Conservation (phyloP, 2,888 invertebrate species). For the Dicyrtoma fusca region DNA sequence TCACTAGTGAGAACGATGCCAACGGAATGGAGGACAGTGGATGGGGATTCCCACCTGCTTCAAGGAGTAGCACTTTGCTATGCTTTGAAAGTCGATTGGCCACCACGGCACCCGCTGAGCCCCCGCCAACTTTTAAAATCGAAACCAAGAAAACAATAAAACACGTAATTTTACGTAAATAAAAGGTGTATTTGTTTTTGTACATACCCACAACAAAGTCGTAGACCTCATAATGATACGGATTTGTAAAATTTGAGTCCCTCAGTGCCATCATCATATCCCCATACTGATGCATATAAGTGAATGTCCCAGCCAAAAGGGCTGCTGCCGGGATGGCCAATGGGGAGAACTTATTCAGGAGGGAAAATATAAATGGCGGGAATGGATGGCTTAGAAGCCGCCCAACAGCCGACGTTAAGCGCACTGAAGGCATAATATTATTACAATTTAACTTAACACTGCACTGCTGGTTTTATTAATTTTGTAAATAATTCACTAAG, state of each 20-base stretch:
- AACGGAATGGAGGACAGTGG: background rate
- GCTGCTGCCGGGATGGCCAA: constrained; percentile 15
- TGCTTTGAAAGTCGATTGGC: constrained; percentile 13
- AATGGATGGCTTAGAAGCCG: background rate
- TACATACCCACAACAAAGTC: constrained; percentile 14
- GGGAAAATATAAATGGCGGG: constrained; percentile 7
- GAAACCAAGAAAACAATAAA: background rate
- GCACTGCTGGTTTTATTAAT: too few relatives aligned
- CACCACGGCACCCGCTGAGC: constrained; percentile 9
- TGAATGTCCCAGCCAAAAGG: background rate
- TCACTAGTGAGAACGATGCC: background rate
- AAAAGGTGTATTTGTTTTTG: too few relatives aligned
- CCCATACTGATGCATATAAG: constrained; percentile 6
- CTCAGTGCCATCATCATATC: constrained; percentile 1
- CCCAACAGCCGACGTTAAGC: too few relatives aligned
- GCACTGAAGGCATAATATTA: too few relatives aligned
- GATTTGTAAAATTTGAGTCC: background rate
- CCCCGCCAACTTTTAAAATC: constrained; percentile 2
- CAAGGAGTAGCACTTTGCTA: background rate
- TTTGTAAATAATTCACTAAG: too few relatives aligned
- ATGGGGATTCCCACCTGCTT: constrained; percentile 18
- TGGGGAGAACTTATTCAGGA: constrained; percentile 7
- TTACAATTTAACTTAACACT: too few relatives aligned
- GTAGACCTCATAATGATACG: background rate
- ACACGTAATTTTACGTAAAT: background rate